Evolutionary conservation across 2,797 vertebrate species (phyloP), one percentile per base, ranked within the genome.

Genomic region (Benthosema pterotum): DNA sequence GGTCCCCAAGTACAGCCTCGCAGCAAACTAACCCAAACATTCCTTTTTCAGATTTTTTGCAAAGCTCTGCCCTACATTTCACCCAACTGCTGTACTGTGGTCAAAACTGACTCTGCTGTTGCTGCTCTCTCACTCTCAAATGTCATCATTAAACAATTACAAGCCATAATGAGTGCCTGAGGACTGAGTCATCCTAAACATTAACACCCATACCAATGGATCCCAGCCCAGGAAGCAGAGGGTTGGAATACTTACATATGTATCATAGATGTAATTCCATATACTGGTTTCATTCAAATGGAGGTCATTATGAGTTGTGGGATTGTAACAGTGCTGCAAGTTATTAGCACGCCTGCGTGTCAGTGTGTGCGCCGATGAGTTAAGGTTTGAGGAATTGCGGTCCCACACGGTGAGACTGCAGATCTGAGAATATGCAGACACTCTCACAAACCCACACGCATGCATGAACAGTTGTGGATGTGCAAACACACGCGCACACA

Each of bases 301-400:
- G 18, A 13, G 3, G 25, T 28, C 22, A 22, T 52, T 14, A 52
- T 14, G 14, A 25, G 38, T 12, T 57, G 18, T 47, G 43, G 11
- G 14, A 19, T 18, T 22, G 46, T 45, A 15, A 14, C 28, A 61
- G 60, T 2, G 52, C 59, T 57, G 57, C 14, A 18, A 25, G 48
- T 50, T n/a, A 53, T 60, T 15, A 65, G 60, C 67, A 6, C 57
- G 49, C 59, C 71, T 71, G 56, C 77, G 83, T 66, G 72, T 79
- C 69, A 42, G 47, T 48, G 66, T 22, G 64, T 78, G 78, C 67
- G 78, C 67, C 63, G 79, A 74, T 87, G 79, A 87, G 77, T 52
- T 80, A 72, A 78, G 59, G 61, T 0, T 22, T 22, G 60, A 80
- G 80, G 84, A 87, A 89, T 86, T 84, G 72, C 63, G 70, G 65